These are phyloP conservation scores for Cerastis leucographa DNA, from an alignment of 2,888 invertebrate species.

Conservation along the genomic window DNA sequence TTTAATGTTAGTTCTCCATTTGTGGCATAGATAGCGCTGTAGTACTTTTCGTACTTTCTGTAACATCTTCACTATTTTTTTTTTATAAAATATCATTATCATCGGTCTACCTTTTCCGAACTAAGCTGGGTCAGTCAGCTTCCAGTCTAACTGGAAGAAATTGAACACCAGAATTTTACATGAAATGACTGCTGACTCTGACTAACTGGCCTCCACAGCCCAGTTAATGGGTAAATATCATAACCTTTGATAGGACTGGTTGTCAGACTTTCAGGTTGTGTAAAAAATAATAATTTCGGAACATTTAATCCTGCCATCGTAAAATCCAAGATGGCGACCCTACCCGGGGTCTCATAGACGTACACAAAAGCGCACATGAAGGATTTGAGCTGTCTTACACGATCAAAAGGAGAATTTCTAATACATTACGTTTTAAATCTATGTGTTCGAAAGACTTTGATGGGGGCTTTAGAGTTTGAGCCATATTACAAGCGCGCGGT, in stretches of 20 bases:
- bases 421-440: constrained; percentile 63
- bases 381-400: constrained; percentile 43
- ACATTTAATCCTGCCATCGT: constrained; percentile 13
- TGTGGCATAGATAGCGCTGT: no score
- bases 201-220: background rate
- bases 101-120: background rate
- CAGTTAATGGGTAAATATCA: background rate
- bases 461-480: constrained; percentile 34
- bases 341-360: constrained; percentile 18
- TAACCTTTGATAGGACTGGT: background rate
- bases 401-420: constrained; percentile 61
- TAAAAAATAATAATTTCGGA: background rate
- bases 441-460: constrained; percentile 51
- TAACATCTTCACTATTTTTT: background rate
- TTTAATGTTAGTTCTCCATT: no score
- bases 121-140: background rate
- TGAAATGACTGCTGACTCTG: background rate
- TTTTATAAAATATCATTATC: background rate
- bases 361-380: constrained; percentile 47
- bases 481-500: constrained; percentile 16
- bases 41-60: no score
- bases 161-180: background rate
- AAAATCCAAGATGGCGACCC: constrained; percentile 38
- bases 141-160: background rate
- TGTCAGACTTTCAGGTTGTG: background rate